Percentiles rank a stretch among this genome's conserved stretches.
These are phyloP conservation scores for Nycticorax nycticorax DNA, from an alignment of 2,113 vertebrate genomes.

Conservation along the genomic window DNA sequence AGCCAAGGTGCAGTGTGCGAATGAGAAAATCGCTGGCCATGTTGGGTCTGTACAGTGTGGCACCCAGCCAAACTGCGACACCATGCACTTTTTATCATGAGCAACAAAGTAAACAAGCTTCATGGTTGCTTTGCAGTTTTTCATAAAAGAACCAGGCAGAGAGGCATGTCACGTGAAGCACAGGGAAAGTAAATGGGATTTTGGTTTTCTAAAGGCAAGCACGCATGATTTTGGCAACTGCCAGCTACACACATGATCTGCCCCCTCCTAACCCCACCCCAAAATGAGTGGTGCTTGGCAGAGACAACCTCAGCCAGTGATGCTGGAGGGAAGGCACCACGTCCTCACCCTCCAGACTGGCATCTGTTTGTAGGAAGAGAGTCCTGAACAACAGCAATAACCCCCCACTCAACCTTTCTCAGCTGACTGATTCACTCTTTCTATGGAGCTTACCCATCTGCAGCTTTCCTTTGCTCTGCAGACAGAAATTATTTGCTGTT, in stretches of 20 bases:
- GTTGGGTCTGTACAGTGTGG: fast-evolving
- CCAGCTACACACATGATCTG: neutral
- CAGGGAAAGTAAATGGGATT: neutral
- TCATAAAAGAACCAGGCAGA: neutral
- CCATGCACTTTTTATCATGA: neutral
- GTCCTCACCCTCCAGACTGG: neutral
- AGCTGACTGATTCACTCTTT: neutral
- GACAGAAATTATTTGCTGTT: neutral
- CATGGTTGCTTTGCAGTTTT: neutral
- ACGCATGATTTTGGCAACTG: neutral
- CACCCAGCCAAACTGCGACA: neutral
- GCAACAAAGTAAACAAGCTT: neutral
- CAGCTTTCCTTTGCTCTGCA: neutral
- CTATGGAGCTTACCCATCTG: neutral
- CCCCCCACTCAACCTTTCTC: neutral
- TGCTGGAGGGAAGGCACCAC: neutral
- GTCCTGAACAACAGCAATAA: neutral
- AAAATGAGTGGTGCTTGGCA: neutral
- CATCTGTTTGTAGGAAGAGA: neutral
- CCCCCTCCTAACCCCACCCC: neutral
- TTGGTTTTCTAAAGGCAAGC: neutral
- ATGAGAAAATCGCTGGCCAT: neutral
- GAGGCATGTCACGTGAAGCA: neutral
- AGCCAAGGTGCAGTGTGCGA: neutral
- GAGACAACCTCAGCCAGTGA: neutral